Base-by-base conservation (phyloP, 1,140 invertebrate genomes). In the Platorchestia sp. region DNA sequence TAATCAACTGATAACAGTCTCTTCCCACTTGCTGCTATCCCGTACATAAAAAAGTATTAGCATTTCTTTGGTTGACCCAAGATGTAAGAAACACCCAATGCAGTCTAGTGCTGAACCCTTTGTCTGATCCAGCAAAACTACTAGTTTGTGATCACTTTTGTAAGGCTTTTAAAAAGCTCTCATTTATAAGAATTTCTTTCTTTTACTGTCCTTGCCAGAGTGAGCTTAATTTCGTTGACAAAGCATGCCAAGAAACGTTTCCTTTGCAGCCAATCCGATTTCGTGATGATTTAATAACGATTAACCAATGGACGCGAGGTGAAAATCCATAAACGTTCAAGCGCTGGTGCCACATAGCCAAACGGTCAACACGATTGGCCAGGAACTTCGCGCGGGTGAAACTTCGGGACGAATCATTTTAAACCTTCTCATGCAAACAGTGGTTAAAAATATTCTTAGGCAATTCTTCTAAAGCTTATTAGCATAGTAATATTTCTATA, bases 231-330 rank as follows among this genome's bases (percentile, higher is more conserved):
- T 47, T 10, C 45, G 41, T 47, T 93, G 91, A 44, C 43, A 47
- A 93, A 93, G 45, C 36, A 93, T 93, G 91, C 43, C 45, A 27
- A 90, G 87, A 90, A 93, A 93, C 91, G 91, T 93, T 93, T 93
- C 19, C 91, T 93, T 93, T 93, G 91, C 91, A 93, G 91, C 91
- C 91, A 93, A 93, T 93, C 91, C 91, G 91, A 93, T 93, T 93
- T 93, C 91, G 43, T 93, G 43, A 93, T 93, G 91, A 93, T 93
- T 93, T 93, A 93, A 93, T 93, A 93, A 93, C 91, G 91, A 93
- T 93, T 93, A 93, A 93, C 91, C 91, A 93, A 93, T 93, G 45
- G 91, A 93, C 91, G 91, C 91, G 45, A 93, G 91, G 91, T 93
- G 91, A 93, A 93, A 93, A 93, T 93, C 91, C 44, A 93, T 93